These are phyloP conservation scores for Distichodus sexfasciatus DNA, from an alignment of 2,797 vertebrate genomes.

Conservation along the genomic window DNA sequence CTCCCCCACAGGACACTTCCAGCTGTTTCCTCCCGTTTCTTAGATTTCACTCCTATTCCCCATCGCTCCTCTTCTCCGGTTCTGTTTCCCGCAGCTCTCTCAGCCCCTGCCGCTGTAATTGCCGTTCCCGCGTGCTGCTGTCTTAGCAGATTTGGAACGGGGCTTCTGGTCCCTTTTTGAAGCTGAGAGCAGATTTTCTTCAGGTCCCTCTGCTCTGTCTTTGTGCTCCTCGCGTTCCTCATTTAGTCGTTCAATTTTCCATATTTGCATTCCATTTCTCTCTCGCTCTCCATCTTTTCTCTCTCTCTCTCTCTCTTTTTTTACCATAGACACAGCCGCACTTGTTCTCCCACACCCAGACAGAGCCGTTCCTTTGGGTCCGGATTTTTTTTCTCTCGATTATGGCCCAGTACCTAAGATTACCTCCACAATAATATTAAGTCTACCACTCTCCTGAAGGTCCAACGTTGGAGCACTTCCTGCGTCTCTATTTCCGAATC, in stretches of 20 bases:
- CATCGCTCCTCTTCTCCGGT: background rate
- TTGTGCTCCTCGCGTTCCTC: background rate
- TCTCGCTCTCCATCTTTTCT: background rate
- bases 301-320: constrained; percentile 1
- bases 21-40: background rate
- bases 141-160: constrained; percentile 15
- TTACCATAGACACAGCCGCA: constrained; percentile 30
- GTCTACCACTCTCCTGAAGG: too few relatives aligned
- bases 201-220: constrained; percentile 21
- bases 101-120: background rate
- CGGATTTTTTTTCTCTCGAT: background rate
- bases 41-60: background rate
- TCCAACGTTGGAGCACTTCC: too few relatives aligned
- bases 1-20: background rate
- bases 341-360: constrained; percentile 14
- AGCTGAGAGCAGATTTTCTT: constrained; percentile 8
- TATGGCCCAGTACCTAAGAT: background rate
- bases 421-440: background rate
- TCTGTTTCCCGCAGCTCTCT: background rate
- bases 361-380: background rate
- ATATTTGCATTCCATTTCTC: constrained; percentile 19
- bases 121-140: background rate
- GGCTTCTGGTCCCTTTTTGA: background rate
- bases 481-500: too few relatives aligned
- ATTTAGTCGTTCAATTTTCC: constrained; percentile 31